Percentiles rank a stretch among this genome's conserved stretches.
These are phyloP conservation scores for Crotalus tigris DNA, from an alignment of 2,113 vertebrate species.

Conservation along the genomic window DNA sequence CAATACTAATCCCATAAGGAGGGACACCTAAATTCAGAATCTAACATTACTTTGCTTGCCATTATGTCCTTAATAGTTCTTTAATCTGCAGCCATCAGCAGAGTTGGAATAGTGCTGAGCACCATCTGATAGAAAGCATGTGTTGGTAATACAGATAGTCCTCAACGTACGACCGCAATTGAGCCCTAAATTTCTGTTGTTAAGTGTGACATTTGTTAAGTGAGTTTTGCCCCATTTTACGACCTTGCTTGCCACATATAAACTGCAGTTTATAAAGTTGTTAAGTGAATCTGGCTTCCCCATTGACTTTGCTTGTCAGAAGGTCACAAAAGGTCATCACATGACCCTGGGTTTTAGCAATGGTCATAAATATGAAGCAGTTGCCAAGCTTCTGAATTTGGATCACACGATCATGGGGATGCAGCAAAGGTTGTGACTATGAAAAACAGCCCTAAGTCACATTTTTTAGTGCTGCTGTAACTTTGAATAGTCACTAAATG, in stretches of 20 bases:
- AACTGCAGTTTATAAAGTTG: neutral
- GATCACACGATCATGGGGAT: neutral
- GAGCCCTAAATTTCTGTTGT: neutral
- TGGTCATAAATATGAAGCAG: neutral
- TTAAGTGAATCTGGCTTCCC: neutral
- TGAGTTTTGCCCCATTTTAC: neutral
- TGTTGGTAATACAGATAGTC: neutral
- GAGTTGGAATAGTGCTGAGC: neutral
- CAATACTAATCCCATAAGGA: neutral
- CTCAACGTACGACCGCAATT: neutral
- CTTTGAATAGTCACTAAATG: neutral
- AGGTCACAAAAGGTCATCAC: neutral
- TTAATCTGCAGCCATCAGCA: neutral
- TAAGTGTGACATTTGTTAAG: neutral
- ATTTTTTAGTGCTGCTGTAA: neutral
- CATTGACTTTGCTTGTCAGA: neutral
- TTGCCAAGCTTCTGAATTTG: neutral
- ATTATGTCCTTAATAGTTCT: neutral
- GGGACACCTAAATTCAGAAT: neutral
- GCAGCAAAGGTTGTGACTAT: neutral
- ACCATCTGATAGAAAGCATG: neutral
- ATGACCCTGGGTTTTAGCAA: neutral
- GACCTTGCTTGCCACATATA: neutral
- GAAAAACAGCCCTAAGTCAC: neutral
- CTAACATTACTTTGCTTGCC: neutral